Evolutionary conservation across 2,113 vertebrate species (phyloP), one percentile per base, ranked within the genome.

Genomic region (Felis chaus): DNA sequence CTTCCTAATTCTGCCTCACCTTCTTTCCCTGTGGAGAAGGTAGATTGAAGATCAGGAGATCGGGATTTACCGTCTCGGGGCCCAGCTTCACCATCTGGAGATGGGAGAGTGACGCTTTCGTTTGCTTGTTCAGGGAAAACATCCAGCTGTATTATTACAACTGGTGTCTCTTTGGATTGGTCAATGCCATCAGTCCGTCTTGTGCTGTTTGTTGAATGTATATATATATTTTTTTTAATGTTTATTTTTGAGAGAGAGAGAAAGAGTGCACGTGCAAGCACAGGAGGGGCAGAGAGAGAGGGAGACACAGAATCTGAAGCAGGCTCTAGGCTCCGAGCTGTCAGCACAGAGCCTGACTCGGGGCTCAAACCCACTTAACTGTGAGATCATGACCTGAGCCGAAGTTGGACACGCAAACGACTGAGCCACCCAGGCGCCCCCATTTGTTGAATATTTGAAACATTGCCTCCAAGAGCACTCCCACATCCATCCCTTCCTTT

Each of bases 1-100:
- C 57, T 41, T n/a, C n/a, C 81, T 15, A 1, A 45, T 12, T 10
- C 81, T 9, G 9, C 8, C 25, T 48, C 18, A 3, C 33, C 61
- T 36, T 41, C 53, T 48, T 16, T 16, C 18, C 18, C 41, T 1
- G 3, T 31, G n/a, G 5, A 14, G 27, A 25, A 69, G 29, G 18
- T 3, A 19, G 85, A 48, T 89, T 7, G 53, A 33, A 48, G 45
- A 55, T 39, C 6, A 23, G 48, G 45, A 57, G n/a, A 11, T 21
- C 2, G 0, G 68, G 31, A 3, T 2, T 31, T 7, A 0, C 53
- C 27, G 1, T 11, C 16, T 16, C 12, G 10, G 68, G 50, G 33
- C 9, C 39, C 0, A 0, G 33, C 55, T 36, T 71, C 23, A 18
- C 61, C 78, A 1, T 83, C 48, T 55, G 68, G 45, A 87, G 69